Evolutionary conservation across 1,140 invertebrate genomes (phyloP), one percentile per base, ranked within the genome.

Genomic region (Apis cerana): DNA sequence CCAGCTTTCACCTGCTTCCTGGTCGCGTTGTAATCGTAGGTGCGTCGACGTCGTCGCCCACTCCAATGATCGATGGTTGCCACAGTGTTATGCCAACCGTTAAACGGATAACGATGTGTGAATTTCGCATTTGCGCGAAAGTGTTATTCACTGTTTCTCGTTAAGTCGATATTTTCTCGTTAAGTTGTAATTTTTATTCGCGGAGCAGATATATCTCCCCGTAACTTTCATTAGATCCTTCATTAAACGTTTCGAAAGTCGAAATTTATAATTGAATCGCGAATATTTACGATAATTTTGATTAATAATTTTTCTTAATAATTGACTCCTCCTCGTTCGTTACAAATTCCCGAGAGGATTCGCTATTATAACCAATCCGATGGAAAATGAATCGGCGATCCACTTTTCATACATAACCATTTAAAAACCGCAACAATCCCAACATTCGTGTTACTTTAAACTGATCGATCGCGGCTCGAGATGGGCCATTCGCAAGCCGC

Each of bases 1-100:
- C 67, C 67, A 62, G 33, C 79, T 85, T 86, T 84, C 84, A 48
- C 59, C 59, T 75, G 67, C 74, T 88, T 86, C 77, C 80, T 62
- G 74, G n/a, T 50, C 33, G 48, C 69, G 78, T 43, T 74, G 69
- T 64, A 80, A 80, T 65, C 78, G 69, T 48, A 43, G 69, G 0
- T 13, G 9, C 61, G 62, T n/a, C 75, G n/a, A 70, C 61, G 27
- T 58, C 23, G n/a, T 50, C 54, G 2, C 17, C 62, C 78, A 43
- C 58, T 75, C 65, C 33, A 70, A 79, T 86, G 85, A 83, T 79
- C 62, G 80, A 86, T 76, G 69, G 59, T 33, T 19, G n/a, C 80
- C 50, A n/a, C 27, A 15, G 67, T 27, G 56, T 33, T 59, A 19
- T 23, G 21, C 56, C 56, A n/a, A 50, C 11, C 27, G 56, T 61